Evolutionary conservation across 2,888 invertebrate species (phyloP), one percentile per base, ranked within the genome.

Genomic region (Agrotis puta): DNA sequence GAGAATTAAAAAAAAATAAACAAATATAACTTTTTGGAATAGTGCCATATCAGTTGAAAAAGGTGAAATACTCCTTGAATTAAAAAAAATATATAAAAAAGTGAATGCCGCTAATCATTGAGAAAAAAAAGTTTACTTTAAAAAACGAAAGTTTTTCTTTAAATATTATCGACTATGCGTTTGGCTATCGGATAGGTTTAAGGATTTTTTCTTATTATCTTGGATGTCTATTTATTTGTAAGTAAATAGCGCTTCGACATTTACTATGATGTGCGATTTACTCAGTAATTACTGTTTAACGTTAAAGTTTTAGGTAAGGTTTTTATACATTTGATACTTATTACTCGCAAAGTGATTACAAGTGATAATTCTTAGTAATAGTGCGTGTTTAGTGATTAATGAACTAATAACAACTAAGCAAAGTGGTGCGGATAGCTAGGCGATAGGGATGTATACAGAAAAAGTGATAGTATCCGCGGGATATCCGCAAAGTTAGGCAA

Each of bases 241-340:
- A 94, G 93, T 89, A 82, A 87, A 88, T 93, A 93, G 89, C 92
- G 94, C 94, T 94, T 94, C 79, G 85, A 90, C 90, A 90, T 93
- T 90, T 88, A 91, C 85, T 92, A 91, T 89, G 91, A 92, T 89
- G 89, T 91, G 93, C 92, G 93, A 90, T 93, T 92, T 94, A 94
- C 93, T 95, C 93, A 90, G 87, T 92, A 92, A 93, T 24, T 74
- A 74, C 90, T 91, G 91, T 93, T 92, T 93, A 93, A 93, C 82
- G 90, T 94, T 93, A 93, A 93, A 77, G 83, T 89, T 91, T 88
- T 92, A 93, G 92, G 87, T 93, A 93, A 95, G 93, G 90, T 94
- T 94, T 89, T 95, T 94, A 95, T 95, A 96, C 95, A 95, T 95
- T 96, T 95, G 95, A 95, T 95, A 96, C 95, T 94, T 94, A 94